Percentiles rank a stretch among this genome's conserved stretches.
These are phyloP conservation scores for Nematostella vectensis DNA, from an alignment of 92 coral and sea anemone species.

Conservation along the genomic window DNA sequence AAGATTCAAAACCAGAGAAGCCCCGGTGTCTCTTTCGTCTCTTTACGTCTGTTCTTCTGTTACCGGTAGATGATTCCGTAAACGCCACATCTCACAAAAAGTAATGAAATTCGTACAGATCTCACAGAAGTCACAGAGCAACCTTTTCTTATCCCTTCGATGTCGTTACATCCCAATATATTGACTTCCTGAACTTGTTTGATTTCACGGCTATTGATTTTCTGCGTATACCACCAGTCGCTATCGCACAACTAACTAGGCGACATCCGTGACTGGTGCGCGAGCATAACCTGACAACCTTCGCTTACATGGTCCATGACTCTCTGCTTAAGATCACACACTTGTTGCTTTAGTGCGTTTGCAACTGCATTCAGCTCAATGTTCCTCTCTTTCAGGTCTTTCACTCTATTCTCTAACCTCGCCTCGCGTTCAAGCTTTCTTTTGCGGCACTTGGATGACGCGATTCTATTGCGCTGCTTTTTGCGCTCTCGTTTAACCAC, in stretches of 20 bases:
- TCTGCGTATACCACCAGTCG: conserved; percentile 15
- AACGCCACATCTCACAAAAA: no score
- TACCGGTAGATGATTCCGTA: no score
- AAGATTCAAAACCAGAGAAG: no score
- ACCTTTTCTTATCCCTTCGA: no score
- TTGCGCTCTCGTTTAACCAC: conserved; percentile 95
- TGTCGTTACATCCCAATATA: no score
- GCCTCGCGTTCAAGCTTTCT: conserved; percentile 96
- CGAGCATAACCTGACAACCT: conserved; percentile 97
- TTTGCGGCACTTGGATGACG: conserved; percentile 97
- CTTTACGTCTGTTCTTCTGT: no score
- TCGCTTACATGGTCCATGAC: conserved; percentile 99
- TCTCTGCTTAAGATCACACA: conserved; percentile 89
- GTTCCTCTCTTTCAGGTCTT: conserved; percentile 83
- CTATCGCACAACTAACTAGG: conserved; percentile 17
- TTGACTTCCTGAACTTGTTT: conserved; percentile 1
- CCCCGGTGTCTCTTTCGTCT: no score
- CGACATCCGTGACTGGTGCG: conserved; percentile 81
- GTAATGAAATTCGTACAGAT: no score
- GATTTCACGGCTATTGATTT: conserved; percentile 30
- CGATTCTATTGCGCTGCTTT: conserved; percentile 93
- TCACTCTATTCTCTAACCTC: conserved; percentile 75
- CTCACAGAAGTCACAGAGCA: no score
- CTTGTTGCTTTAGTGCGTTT: conserved; percentile 94
- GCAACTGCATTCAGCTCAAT: conserved; percentile 92